Conservation (phyloP, 2,113 vertebrate species). For the Corvus cornix region DNA sequence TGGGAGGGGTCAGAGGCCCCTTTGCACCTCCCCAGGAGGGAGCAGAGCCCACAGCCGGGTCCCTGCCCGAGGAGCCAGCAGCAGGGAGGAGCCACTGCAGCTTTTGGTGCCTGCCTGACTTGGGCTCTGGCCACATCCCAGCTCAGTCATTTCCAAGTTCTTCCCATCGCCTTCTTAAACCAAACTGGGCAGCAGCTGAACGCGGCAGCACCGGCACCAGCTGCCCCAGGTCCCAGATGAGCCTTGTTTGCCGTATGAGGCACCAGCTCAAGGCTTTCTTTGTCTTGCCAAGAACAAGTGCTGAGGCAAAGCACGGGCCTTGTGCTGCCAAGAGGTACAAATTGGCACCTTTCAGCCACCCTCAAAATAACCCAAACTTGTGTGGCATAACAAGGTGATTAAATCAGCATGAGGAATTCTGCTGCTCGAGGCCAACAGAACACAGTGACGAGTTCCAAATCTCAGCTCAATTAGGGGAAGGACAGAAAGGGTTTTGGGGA, state of each 20-base stretch:
- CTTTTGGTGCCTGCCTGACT: background rate
- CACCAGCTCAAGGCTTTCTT: background rate
- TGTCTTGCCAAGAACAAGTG: background rate
- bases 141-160: background rate
- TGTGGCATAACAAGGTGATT: conserved; percentile 55
- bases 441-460: fast-evolving
- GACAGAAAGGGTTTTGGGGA: background rate
- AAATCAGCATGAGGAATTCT: conserved; percentile 37
- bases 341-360: conserved; percentile 23
- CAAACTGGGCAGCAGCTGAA: background rate
- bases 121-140: background rate
- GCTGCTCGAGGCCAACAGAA: conserved; percentile 25
- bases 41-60: background rate
- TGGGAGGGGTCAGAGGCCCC: background rate
- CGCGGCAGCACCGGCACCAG: background rate
- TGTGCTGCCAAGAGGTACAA: background rate
- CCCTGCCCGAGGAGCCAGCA: fast-evolving
- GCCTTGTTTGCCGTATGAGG: background rate
- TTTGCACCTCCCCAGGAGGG: background rate
- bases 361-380: conserved; percentile 40
- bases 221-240: background rate
- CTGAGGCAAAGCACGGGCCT: background rate
- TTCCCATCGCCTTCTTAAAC: background rate
- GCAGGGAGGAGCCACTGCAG: background rate
- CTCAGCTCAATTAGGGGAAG: background rate